phyloP scores from a whole-genome alignment of 1,140 invertebrate genomes.

The Gryon sp. region DNA sequence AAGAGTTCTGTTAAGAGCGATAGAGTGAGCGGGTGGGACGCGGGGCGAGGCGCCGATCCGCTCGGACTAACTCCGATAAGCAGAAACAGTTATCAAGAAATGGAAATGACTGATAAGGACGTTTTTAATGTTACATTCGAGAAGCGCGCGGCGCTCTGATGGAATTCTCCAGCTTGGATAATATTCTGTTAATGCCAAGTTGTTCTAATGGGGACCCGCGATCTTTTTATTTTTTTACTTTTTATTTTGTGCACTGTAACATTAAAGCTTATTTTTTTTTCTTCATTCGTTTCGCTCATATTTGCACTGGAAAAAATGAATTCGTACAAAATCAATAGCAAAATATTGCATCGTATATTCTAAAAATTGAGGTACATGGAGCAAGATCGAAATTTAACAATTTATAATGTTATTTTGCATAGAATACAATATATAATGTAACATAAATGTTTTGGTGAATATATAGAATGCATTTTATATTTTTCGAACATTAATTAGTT shows the following conservation, averaged over 20 bases:
- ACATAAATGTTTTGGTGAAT: too few species aligned
- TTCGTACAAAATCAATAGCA: too few species aligned
- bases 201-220: constrained; percentile 55
- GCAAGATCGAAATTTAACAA: too few species aligned
- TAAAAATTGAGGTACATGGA: too few species aligned
- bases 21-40: constrained; percentile 48
- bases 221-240: constrained; percentile 43
- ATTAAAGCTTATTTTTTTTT: too few species aligned
- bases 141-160: constrained; percentile 40
- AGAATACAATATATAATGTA: too few species aligned
- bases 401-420: too few species aligned
- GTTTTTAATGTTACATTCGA: constrained; percentile 64
- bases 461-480: too few species aligned
- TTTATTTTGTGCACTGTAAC: constrained; percentile 11
- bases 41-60: constrained; percentile 54
- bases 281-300: neutral
- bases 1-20: constrained; percentile 59
- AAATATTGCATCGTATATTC: too few species aligned
- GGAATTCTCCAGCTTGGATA: constrained; percentile 57
- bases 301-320: too few species aligned
- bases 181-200: constrained; percentile 62
- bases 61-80: constrained; percentile 75
- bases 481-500: too few species aligned
- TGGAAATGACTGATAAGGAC: constrained; percentile 79
- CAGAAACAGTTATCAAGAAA: constrained; percentile 80